These are phyloP conservation scores for Meloidogyne floridensis DNA, from an alignment of 1,140 invertebrate genomes.

Conservation along the genomic window DNA sequence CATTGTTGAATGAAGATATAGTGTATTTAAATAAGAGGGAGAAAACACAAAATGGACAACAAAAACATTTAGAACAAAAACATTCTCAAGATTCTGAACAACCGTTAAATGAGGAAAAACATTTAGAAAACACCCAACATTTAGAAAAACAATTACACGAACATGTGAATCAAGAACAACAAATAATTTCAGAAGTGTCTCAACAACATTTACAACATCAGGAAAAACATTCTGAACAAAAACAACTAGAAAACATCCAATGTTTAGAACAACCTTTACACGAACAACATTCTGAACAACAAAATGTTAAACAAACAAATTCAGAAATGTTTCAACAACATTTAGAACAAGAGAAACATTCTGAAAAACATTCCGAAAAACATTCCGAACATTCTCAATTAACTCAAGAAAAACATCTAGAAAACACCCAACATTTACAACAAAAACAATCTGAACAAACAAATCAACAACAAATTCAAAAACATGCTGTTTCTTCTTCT, in stretches of 20 bases:
- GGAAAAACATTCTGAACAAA: not conserved
- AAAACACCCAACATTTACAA: not conserved
- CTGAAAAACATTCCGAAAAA: not conserved
- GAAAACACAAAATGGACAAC: not conserved
- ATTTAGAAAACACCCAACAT: not conserved
- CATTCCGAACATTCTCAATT: not conserved
- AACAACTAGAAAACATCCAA: too few species aligned
- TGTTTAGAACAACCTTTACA: too few species aligned
- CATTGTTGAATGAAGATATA: not conserved
- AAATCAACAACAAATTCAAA: not conserved
- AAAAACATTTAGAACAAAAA: not conserved
- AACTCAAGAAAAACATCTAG: not conserved
- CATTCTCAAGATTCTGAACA: not conserved
- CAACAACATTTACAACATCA: not conserved
- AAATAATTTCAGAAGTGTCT: not conserved
- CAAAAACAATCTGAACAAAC: not conserved
- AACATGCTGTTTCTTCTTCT: slow-evolving; percentile 7
- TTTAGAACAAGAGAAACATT: too few species aligned
- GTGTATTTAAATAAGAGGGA: not conserved
- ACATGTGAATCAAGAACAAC: not conserved
- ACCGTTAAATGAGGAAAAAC: not conserved
- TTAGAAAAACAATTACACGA: not conserved
- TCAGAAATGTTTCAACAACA: too few species aligned
- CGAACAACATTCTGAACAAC: too few species aligned
- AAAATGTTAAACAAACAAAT: too few species aligned